Percentiles rank a stretch among this genome's conserved stretches.
Evolutionary conservation across 2,113 vertebrate genomes (phyloP).

Genomic region (Syngnathus typhle): DNA sequence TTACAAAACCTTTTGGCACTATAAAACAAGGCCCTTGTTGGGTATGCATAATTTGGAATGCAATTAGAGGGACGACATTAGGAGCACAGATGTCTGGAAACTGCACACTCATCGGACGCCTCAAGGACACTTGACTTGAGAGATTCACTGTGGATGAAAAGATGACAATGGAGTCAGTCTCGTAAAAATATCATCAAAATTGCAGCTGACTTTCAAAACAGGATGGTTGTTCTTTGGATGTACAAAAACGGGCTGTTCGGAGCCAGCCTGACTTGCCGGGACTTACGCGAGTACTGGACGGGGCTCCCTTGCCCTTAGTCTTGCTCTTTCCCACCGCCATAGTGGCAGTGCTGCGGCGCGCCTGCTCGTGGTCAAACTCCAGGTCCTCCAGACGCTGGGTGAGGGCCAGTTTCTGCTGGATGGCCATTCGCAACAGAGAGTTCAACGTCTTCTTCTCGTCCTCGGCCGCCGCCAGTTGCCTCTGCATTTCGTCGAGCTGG

Average conservation of each 20-base stretch:
- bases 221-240: not conserved
- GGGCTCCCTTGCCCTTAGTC: constrained; percentile 75
- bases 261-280: constrained; percentile 54
- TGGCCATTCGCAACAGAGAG: constrained; percentile 72
- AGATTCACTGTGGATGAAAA: constrained; percentile 62
- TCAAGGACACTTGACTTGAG: constrained; percentile 46
- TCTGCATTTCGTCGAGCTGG: constrained; percentile 74
- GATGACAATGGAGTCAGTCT: constrained; percentile 1
- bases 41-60: constrained; percentile 13
- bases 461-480: constrained; percentile 70
- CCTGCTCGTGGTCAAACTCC: constrained; percentile 87
- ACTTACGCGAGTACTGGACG: constrained; percentile 85
- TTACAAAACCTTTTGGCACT: constrained; percentile 34
- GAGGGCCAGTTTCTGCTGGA: constrained; percentile 73
- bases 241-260: not conserved
- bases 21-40: constrained; percentile 32
- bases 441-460: constrained; percentile 77
- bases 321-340: constrained; percentile 65
- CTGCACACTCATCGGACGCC: constrained; percentile 34
- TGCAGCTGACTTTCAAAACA: not conserved
- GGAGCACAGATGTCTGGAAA: constrained; percentile 24
- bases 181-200: not conserved
- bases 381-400: constrained; percentile 73
- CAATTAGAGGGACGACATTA: constrained; percentile 14
- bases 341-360: constrained; percentile 76